Evolutionary conservation across 2,113 vertebrate genomes (phyloP).

Genomic region (Naja naja): DNA sequence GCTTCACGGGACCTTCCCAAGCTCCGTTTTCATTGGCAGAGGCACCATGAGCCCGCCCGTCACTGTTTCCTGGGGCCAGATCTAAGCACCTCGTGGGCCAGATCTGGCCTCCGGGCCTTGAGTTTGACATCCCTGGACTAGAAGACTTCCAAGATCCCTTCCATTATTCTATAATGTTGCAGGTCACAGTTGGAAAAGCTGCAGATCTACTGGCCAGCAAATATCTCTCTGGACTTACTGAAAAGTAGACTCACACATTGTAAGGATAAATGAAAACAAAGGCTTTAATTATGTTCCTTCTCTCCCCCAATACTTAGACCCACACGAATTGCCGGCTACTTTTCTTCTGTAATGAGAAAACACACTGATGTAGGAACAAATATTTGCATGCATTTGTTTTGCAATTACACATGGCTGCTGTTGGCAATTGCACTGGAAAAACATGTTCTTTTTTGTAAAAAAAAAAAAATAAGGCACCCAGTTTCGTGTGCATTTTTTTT

Average conservation of each 20-base stretch:
- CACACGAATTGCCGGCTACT: neutral
- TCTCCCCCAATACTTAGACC: neutral
- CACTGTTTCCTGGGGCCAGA: too few relatives aligned
- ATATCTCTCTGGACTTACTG: neutral
- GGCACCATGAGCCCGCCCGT: too few relatives aligned
- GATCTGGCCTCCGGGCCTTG: too few relatives aligned
- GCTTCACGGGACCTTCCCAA: too few relatives aligned
- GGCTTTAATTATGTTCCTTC: neutral
- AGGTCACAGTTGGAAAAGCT: neutral
- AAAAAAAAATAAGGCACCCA: slow-evolving; percentile 8
- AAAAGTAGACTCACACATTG: neutral
- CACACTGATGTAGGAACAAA: slow-evolving; percentile 39
- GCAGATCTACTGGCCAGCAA: neutral
- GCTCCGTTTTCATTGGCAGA: too few relatives aligned
- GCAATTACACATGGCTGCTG: slow-evolving; percentile 26
- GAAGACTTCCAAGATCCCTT: neutral
- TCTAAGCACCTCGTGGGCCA: too few relatives aligned
- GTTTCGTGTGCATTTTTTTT: slow-evolving; percentile 22
- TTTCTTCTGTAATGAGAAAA: neutral
- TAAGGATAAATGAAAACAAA: neutral
- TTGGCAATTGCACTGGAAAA: neutral
- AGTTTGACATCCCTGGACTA: too few relatives aligned
- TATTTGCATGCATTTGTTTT: slow-evolving; percentile 45
- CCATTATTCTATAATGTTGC: neutral
- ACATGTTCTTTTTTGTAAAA: slow-evolving; percentile 14